phyloP scores from a whole-genome alignment of 2,888 invertebrate genomes.

The Sycophila texana region DNA sequence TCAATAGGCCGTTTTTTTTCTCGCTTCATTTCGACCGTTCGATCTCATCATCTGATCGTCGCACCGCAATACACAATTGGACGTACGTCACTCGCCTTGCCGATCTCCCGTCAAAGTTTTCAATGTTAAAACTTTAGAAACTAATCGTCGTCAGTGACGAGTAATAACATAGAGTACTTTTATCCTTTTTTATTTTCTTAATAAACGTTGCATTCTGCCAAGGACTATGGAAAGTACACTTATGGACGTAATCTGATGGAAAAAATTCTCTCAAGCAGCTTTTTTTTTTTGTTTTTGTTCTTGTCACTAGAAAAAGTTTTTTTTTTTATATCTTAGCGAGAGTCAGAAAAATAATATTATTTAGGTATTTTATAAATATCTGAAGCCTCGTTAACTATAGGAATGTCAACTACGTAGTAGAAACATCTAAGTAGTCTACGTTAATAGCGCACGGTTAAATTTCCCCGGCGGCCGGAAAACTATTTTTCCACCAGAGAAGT shows the following conservation, averaged over 20 bases:
- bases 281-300: not conserved
- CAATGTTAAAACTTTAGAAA: conserved; percentile 22
- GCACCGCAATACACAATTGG: conserved; percentile 20
- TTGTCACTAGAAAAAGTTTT: conserved; percentile 29
- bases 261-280: conserved; percentile 35
- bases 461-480: conserved; percentile 6
- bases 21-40: conserved; percentile 49
- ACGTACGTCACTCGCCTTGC: conserved; percentile 36
- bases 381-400: conserved; percentile 41
- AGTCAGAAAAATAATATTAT: conserved; percentile 47
- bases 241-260: conserved; percentile 40
- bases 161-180: conserved; percentile 39
- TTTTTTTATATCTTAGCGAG: conserved; percentile 1
- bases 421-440: conserved; percentile 38
- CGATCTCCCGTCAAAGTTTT: conserved; percentile 2
- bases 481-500: conserved; percentile 28
- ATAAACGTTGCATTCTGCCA: not conserved
- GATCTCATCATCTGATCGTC: conserved; percentile 40
- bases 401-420: conserved; percentile 21
- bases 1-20: conserved; percentile 60
- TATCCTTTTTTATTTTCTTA: not conserved
- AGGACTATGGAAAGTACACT: conserved; percentile 33
- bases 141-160: conserved; percentile 35
- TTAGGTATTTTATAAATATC: conserved; percentile 46
- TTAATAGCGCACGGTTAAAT: not conserved